Conservation (phyloP, 64 coral and sea anemone genomes). For the Catalaphyllia jardinei region DNA sequence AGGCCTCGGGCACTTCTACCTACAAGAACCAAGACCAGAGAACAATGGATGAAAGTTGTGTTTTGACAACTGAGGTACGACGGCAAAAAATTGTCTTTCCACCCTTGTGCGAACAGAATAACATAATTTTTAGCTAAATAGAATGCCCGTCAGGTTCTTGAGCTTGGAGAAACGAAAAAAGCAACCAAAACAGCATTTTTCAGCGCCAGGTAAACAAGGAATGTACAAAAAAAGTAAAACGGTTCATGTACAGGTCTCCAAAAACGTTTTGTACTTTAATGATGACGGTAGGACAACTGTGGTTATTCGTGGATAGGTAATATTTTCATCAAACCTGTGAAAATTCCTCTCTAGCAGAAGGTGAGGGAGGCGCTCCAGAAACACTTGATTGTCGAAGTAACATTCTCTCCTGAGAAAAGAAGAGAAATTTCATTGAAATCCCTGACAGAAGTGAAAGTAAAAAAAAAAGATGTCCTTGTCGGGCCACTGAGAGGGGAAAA, state of each 20-base stretch:
- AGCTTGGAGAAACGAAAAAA: no score
- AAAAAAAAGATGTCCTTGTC: no score
- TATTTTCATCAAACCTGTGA: background rate
- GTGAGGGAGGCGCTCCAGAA: slow-evolving; percentile 53
- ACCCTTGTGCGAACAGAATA: background rate
- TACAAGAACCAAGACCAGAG: background rate
- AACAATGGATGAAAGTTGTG: background rate
- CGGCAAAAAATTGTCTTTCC: background rate
- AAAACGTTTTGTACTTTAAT: no score
- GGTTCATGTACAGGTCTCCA: no score
- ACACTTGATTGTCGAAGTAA: slow-evolving; percentile 50
- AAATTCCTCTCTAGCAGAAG: slow-evolving; percentile 4
- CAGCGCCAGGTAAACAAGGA: no score
- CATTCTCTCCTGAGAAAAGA: slow-evolving; percentile 54
- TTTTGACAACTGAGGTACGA: background rate
- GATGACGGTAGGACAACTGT: no score
- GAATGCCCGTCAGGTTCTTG: no score
- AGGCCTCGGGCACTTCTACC: background rate
- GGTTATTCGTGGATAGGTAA: no score
- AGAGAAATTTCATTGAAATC: background rate
- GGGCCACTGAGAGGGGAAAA: no score
- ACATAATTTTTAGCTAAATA: background rate
- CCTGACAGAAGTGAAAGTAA: no score
- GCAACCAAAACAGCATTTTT: no score
- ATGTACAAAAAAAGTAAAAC: no score